These are phyloP conservation scores for Acrobasis suavella DNA, from an alignment of 2,888 invertebrate species.

Conservation along the genomic window DNA sequence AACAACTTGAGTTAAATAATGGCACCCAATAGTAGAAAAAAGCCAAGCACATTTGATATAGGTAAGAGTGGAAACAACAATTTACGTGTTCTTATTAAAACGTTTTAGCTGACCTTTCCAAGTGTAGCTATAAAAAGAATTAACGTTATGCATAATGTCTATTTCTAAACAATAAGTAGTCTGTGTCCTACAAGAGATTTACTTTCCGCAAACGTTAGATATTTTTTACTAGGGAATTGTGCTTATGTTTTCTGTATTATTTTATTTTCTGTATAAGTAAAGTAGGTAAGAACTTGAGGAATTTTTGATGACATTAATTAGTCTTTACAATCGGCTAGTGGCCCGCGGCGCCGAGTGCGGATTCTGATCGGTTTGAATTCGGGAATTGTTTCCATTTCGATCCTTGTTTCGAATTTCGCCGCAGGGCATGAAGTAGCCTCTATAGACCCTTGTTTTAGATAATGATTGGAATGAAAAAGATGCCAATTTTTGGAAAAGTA, in stretches of 20 bases:
- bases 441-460: constrained; percentile 8
- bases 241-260: background rate
- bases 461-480: background rate
- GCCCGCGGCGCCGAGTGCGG: constrained; percentile 14
- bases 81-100: background rate
- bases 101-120: background rate
- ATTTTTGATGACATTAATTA: constrained; percentile 18
- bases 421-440: constrained; percentile 14
- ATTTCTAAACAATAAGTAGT: constrained; percentile 3
- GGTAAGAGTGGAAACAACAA: background rate
- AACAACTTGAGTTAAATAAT: background rate
- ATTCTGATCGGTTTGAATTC: constrained; percentile 20
- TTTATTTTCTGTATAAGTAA: background rate
- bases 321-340: constrained; percentile 10
- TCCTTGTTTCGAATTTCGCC: constrained; percentile 16
- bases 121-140: background rate
- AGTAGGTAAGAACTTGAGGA: background rate
- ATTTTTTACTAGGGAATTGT: constrained; percentile 2
- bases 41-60: constrained; percentile 5
- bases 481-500: background rate
- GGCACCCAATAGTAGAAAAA: constrained; percentile 7
- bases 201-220: constrained; percentile 1
- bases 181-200: background rate
- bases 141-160: background rate
- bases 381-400: constrained; percentile 13